Base-by-base conservation (phyloP, 2,888 invertebrate species). In the Chrysolina oricalcia region DNA sequence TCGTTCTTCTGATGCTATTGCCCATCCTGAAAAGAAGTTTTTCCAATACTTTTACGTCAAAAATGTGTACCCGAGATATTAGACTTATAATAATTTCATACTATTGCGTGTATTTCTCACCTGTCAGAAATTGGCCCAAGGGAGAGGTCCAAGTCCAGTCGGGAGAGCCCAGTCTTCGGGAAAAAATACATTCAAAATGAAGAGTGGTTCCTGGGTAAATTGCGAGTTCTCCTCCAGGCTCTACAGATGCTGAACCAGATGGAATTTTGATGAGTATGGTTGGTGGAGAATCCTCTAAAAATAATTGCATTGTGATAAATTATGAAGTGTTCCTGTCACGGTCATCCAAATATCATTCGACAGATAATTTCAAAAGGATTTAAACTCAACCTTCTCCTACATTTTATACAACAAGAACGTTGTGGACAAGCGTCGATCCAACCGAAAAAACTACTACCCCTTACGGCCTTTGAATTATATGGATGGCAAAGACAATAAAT, bases 141-240 rank as follows among this genome's bases (percentile, higher is more conserved):
- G 93, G 93, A 72, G 96, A 94, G 0, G 96, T 96, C 96, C 96
- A 97, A 67, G 93, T 94, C 97, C 97, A 97, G 84, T 95, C 94
- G 0, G 97, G 96, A 78, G 94, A 94, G 0, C 96, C 96, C 21
- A 94, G 90, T 19, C 92, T 90, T 46, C 95, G 90, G 0, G 93
- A 93, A 84, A 94, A 94, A 82, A 96, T 91, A 86, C 97, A 97
- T 88, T 96, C 96, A 75, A 97, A 90, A 85, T 95, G 93, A 19
- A 97, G 89, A 5, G 94, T 94, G 79, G 93, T 94, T 80, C 95
- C 95, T 0, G 96, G 96, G 83, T 92, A 94, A 56, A 96, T 94
- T 35, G 94, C 94, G 77, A 97, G 88, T 79, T 94, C 93, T 13
- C 96, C 96, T 0, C 93, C 92, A 0, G 94, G 94, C 83, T 95